Conservation (phyloP, 2,797 vertebrate species). For the Harpagifer antarcticus region DNA sequence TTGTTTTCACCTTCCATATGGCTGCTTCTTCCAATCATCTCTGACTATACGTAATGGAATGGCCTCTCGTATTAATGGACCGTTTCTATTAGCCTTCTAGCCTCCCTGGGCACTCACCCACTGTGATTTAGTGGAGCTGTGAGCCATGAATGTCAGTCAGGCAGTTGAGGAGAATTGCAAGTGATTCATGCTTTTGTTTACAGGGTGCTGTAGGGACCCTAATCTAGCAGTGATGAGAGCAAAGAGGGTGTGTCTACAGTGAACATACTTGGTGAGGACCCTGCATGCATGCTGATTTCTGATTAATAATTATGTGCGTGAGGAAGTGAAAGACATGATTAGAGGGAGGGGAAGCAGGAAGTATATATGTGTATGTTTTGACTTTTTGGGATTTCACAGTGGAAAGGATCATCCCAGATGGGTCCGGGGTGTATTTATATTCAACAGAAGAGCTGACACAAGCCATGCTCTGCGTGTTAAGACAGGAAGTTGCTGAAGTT, state of each 20-base stretch:
- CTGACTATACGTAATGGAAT: conserved; percentile 48
- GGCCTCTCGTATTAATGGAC: conserved; percentile 65
- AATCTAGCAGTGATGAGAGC: conserved; percentile 51
- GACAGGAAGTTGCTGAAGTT: neutral
- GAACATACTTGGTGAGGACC: conserved; percentile 8
- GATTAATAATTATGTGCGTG: conserved; percentile 9
- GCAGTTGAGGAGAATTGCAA: conserved; percentile 47
- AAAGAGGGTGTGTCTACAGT: conserved; percentile 27
- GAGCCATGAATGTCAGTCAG: conserved; percentile 71
- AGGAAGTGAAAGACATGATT: neutral
- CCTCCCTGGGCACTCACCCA: conserved; percentile 49
- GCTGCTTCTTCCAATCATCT: conserved; percentile 53
- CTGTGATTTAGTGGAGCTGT: conserved; percentile 67
- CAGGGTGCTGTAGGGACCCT: conserved; percentile 49
- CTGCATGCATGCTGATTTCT: conserved; percentile 6
- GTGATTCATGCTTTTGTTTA: conserved; percentile 78
- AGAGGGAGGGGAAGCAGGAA: neutral
- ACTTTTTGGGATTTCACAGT: conserved; percentile 16
- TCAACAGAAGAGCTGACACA: conserved; percentile 5
- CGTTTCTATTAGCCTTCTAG: conserved; percentile 62
- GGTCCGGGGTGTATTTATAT: conserved; percentile 1
- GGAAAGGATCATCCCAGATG: neutral
- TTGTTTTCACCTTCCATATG: conserved; percentile 8
- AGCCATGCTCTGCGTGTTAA: neutral
- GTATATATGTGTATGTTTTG: conserved; percentile 2